Evolutionary conservation across 2,888 invertebrate genomes (phyloP), one percentile per base, ranked within the genome.

Genomic region (Tachystola acroxantha): DNA sequence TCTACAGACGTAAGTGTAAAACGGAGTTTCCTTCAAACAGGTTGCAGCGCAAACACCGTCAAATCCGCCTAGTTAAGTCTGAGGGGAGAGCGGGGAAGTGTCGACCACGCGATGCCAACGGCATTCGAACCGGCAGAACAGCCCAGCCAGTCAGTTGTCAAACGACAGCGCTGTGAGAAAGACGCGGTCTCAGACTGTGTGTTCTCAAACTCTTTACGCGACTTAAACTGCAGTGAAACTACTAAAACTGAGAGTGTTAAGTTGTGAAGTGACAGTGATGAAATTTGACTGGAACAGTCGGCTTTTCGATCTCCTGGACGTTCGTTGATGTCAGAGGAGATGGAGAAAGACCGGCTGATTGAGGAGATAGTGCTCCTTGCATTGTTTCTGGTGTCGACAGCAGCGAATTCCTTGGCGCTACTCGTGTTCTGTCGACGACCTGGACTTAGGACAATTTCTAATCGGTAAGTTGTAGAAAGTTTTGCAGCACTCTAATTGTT

Each of bases 361-460:
- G 86, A 84, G 79, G 81, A 85, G 77, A 76, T 85, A 43, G 63
- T 84, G 43, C 85, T 86, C 75, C 81, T 86, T 51, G 75, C 75
- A 41, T 69, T 91, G 53, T 89, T 91, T 65, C 77, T 90, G 62
- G 89, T 92, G 51, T 93, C 94, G 38, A 88, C 93, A 37, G 88
- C 91, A 41, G 91, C 93, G 58, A 94, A 94, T 68, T 89, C 89
- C 32, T 88, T 93, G 50, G 91, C 94, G 38, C 86, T 94, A 50
- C 78, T 94, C 50, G 92, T 94, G 33, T 94, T 94, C 78, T 90
- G 91, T 67, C 88, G 91, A 56, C 88, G 92, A 50, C 91, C 94
- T 34, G 91, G 92, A 32, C 82, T 94, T 32, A 88, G 94, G 60
- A 94, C 93, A 48, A 91, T 94, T 55, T 94, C 94, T 40, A 94